Evolutionary conservation across 1,140 invertebrate genomes (phyloP).

Genomic region (Tenebrio molitor): DNA sequence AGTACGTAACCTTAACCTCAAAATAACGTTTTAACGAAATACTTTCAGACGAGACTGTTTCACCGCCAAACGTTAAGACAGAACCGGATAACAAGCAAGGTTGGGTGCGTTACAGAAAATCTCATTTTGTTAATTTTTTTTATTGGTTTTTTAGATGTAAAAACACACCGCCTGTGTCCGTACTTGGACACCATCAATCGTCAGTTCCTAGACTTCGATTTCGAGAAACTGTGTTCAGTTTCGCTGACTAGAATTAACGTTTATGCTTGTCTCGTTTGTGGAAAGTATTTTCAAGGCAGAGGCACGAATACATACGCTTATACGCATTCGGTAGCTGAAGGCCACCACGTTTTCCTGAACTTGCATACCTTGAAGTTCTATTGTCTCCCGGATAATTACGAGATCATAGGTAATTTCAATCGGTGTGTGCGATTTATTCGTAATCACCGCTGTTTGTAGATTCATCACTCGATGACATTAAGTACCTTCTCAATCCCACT

Average conservation of each 20-base stretch:
- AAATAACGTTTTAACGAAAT: not conserved
- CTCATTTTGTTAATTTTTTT: too few species aligned
- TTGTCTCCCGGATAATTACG: conserved; percentile 99
- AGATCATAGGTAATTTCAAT: conserved; percentile 88
- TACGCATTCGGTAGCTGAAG: conserved; percentile 97
- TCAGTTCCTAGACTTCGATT: conserved; percentile 99
- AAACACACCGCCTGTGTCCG: conserved; percentile 76
- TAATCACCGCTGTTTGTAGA: conserved; percentile 72
- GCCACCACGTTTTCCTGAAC: conserved; percentile 99
- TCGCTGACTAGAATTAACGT: conserved; percentile 99
- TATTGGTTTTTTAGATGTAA: conserved; percentile 33
- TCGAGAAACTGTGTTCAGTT: conserved; percentile 99
- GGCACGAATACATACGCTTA: conserved; percentile 99
- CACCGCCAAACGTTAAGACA: too few species aligned
- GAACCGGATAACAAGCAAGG: too few species aligned
- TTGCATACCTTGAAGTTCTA: conserved; percentile 98
- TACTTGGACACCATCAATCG: conserved; percentile 98
- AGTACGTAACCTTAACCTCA: not conserved
- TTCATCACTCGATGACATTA: conserved; percentile 98
- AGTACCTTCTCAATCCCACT: conserved; percentile 98
- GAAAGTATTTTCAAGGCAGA: conserved; percentile 99
- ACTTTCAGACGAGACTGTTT: too few species aligned
- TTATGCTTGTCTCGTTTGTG: conserved; percentile 99
- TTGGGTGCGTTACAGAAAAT: too few species aligned
- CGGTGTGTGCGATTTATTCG: too few species aligned